Base-by-base conservation (phyloP, 1,140 invertebrate species). In the Aphaenogaster ashmeadi region DNA sequence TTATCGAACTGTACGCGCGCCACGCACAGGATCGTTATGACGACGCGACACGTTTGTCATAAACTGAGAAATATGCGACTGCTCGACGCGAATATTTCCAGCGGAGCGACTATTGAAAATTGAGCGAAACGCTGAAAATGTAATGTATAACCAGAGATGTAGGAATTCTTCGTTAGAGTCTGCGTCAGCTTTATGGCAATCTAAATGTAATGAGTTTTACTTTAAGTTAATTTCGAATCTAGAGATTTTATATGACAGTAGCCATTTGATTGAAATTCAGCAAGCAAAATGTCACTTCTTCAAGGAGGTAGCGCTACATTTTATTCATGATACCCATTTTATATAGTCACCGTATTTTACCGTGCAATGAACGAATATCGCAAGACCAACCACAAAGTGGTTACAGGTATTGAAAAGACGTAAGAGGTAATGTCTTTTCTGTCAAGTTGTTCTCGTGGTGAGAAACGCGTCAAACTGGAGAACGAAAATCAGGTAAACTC, bases 11-110 rank as follows among this genome's bases (percentile, higher is more conserved):
- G 80, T 84, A 75, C 80, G 69, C 69, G 54, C 80, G 69, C 80
- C 56, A 74, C 80, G 69, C 69, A 74, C 41, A 50, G 80, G 80
- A 84, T 84, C 80, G 80, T 84, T 84, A 84, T 84, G 80, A 84
- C 69, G 41, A 84, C 80, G 33, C 80, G 80, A 60, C 66, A 33
- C 41, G 80, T 84, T 74, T 56, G 69, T 75, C 69, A 75, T 74
- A 44, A 74, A 44, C 69, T 84, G 80, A 84, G 80, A 84, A 84
- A 60, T 41, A 74, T 62, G 80, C 67, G 67, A 74, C 33, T 21
- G 47, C 41, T 5, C 15, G 78, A 69, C 52, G 66, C 52, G 36
- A 33, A 62, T 74, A 75, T 84, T 84, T 84, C 54, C 69, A 71
- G 7, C 33, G 41, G 41, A 75, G 27, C 41, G 54, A 38, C 38